A percentile compares a stretch with the other conserved stretches of the same genome.
Conservation (phyloP, 1,140 invertebrate species). For the Neodiprion lecontei region DNA sequence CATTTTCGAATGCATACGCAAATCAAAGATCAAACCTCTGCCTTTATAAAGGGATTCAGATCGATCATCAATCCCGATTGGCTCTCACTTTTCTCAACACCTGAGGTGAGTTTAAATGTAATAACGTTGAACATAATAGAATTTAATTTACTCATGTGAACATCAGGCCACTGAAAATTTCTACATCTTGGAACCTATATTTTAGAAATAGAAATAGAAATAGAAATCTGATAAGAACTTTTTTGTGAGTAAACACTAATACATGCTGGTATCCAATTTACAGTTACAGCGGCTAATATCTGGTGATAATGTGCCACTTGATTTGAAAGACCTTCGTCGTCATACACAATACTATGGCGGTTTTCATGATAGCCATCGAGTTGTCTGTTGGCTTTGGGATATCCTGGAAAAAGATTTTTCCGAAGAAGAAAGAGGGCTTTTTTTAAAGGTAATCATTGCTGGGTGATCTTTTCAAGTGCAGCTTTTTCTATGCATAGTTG, state of each 20-base stretch:
- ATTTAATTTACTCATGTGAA: not conserved
- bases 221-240: not conserved
- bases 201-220: not conserved
- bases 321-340: constrained; percentile 87
- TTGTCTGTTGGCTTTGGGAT: constrained; percentile 99
- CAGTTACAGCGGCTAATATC: constrained; percentile 88
- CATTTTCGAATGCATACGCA: constrained; percentile 98
- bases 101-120: constrained; percentile 73
- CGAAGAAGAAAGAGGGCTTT: constrained; percentile 89
- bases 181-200: not conserved
- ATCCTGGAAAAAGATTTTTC: constrained; percentile 96
- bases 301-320: constrained; percentile 89
- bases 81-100: constrained; percentile 94
- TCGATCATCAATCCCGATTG: constrained; percentile 95
- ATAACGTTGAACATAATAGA: not conserved
- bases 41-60: constrained; percentile 96
- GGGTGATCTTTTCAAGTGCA: too few relatives aligned
- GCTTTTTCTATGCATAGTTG: too few relatives aligned
- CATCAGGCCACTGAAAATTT: not conserved
- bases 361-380: constrained; percentile 97
- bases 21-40: constrained; percentile 94
- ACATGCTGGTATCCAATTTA: constrained; percentile 22
- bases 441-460: constrained; percentile 77
- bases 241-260: not conserved
- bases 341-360: constrained; percentile 99